Evolutionary conservation across 30 jellyfish, hydroid and myxozoan species (phyloP).

Genomic region (Aurelia coerulea): DNA sequence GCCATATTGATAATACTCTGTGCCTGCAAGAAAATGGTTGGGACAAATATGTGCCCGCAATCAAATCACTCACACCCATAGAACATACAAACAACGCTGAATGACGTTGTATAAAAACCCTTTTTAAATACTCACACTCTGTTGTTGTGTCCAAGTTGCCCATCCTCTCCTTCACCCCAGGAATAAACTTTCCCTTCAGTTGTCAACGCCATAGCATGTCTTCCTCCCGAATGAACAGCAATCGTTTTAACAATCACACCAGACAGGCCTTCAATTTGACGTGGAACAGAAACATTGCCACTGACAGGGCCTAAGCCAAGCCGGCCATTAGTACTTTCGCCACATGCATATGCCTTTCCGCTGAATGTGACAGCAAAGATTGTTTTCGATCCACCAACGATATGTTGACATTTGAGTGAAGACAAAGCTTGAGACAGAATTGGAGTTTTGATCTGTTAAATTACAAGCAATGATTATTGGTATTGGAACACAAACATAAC

Average conservation of each 20-base stretch:
- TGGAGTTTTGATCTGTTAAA: constrained; percentile 75
- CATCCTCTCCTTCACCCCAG: constrained; percentile 97
- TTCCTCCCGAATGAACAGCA: constrained; percentile 95
- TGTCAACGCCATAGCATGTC: constrained; percentile 86
- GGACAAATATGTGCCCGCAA: no score
- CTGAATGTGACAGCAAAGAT: constrained; percentile 76
- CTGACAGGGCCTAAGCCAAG: constrained; percentile 83
- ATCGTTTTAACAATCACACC: constrained; percentile 65
- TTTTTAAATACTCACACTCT: constrained; percentile 30
- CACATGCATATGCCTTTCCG: constrained; percentile 91
- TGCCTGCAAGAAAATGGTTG: no score
- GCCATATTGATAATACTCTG: no score
- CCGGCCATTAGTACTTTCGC: constrained; percentile 80
- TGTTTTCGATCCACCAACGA: constrained; percentile 91
- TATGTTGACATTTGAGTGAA: constrained; percentile 56
- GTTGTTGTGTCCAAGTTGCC: constrained; percentile 89
- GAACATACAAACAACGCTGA: no score
- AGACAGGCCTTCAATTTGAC: constrained; percentile 73
- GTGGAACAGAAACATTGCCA: constrained; percentile 76
- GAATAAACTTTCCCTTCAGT: constrained; percentile 77
- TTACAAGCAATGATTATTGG: not conserved
- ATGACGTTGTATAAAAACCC: no score
- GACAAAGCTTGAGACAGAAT: constrained; percentile 72
- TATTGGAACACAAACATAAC: not conserved
- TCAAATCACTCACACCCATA: no score